A percentile compares a stretch with the other conserved stretches of the same genome.
Conservation (phyloP, 2,888 invertebrate species). For the Drosophila falleni region DNA sequence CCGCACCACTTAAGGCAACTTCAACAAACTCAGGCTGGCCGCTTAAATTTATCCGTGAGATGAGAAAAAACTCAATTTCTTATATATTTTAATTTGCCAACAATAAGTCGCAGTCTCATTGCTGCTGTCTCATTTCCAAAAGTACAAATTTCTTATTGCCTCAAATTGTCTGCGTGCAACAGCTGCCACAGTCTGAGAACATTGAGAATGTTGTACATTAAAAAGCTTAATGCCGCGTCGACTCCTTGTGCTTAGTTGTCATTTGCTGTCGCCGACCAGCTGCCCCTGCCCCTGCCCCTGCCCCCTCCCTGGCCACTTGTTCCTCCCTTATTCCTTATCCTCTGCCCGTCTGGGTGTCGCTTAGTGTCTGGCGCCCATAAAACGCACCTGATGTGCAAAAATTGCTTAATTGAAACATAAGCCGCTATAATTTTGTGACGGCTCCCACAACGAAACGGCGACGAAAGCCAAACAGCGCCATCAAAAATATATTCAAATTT, state of each 20-base stretch:
- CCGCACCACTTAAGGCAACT: slow-evolving; percentile 20
- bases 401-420: slow-evolving; percentile 81
- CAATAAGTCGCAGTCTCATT: slow-evolving; percentile 29
- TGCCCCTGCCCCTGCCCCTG: slow-evolving; percentile 4
- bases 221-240: slow-evolving; percentile 65
- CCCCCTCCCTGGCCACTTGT: not conserved
- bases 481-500: slow-evolving; percentile 75
- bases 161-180: slow-evolving; percentile 60
- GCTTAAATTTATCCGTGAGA: no score
- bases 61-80: slow-evolving; percentile 43
- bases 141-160: slow-evolving; percentile 44
- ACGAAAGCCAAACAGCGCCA: slow-evolving; percentile 45
- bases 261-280: slow-evolving; percentile 38
- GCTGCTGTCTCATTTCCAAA: not conserved
- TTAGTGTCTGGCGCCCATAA: slow-evolving; percentile 58
- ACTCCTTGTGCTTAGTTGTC: slow-evolving; percentile 48
- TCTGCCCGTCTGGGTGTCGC: slow-evolving; percentile 35
- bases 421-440: slow-evolving; percentile 70
- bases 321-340: not conserved
- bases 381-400: slow-evolving; percentile 78
- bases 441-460: not conserved
- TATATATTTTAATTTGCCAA: slow-evolving; percentile 52
- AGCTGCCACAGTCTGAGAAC: slow-evolving; percentile 58
- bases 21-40: slow-evolving; percentile 12
- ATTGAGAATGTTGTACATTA: slow-evolving; percentile 53